phyloP scores from a whole-genome alignment of 2,888 invertebrate species.

The Nomada fabriciana region DNA sequence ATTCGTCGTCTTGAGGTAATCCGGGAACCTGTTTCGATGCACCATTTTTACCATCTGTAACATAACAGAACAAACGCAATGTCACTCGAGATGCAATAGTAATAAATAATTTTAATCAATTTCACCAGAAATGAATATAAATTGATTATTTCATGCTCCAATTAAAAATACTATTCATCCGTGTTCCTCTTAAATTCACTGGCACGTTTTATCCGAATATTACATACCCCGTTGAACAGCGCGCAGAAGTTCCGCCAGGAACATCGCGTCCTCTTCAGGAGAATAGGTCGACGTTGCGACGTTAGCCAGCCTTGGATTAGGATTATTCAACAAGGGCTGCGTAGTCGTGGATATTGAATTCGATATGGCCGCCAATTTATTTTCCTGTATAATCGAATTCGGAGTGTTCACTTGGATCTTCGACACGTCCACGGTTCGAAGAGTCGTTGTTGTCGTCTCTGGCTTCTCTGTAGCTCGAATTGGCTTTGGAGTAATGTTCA shows the following conservation, averaged over 20 bases:
- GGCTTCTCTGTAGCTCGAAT: slow-evolving; percentile 81
- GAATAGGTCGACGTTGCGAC: slow-evolving; percentile 74
- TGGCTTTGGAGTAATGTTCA: slow-evolving; percentile 83
- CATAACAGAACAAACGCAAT: background rate
- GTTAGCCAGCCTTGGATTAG: slow-evolving; percentile 63
- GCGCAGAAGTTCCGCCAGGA: slow-evolving; percentile 76
- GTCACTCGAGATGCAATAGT: no score
- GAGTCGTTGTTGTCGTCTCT: slow-evolving; percentile 11
- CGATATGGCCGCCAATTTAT: slow-evolving; percentile 56
- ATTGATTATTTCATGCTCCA: no score
- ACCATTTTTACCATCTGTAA: slow-evolving; percentile 35
- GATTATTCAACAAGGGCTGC: slow-evolving; percentile 63
- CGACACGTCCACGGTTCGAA: slow-evolving; percentile 57
- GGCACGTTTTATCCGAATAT: background rate
- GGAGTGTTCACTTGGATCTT: slow-evolving; percentile 64
- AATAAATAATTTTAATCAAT: no score
- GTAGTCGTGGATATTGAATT: slow-evolving; percentile 45
- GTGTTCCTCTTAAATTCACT: no score
- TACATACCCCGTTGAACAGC: slow-evolving; percentile 70
- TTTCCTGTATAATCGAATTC: slow-evolving; percentile 66
- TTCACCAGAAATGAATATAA: no score
- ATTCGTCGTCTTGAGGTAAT: slow-evolving; percentile 72
- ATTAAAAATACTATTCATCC: no score
- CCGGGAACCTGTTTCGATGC: slow-evolving; percentile 21
- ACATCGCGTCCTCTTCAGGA: slow-evolving; percentile 80